phyloP scores from a whole-genome alignment of 2,888 invertebrate genomes.

The Amaurobius ferox region DNA sequence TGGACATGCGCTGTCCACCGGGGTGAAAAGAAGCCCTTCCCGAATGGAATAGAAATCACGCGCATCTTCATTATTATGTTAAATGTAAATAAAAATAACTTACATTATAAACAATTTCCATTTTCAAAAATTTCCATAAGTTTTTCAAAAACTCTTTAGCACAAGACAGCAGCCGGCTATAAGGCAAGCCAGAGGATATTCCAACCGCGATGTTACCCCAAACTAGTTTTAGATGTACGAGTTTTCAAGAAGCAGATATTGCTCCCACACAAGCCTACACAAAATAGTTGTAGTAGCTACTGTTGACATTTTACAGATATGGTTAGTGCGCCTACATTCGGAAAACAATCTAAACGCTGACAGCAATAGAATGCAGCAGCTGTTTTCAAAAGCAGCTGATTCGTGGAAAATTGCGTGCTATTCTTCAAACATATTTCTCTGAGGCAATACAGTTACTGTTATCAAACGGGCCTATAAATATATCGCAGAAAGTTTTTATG shows the following conservation, averaged over 20 bases:
- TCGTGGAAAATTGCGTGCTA: background rate
- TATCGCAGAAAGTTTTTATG: too few relatives aligned
- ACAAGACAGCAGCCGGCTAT: too few relatives aligned
- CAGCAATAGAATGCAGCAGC: background rate
- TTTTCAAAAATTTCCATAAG: background rate
- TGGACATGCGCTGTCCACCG: too few relatives aligned
- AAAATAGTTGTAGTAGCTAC: background rate
- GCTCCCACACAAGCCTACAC: background rate
- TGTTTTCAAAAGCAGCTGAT: background rate
- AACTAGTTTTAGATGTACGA: background rate
- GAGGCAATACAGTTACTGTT: too few relatives aligned
- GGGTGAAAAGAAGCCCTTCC: too few relatives aligned
- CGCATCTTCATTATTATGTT: too few relatives aligned
- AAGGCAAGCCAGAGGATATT: too few relatives aligned
- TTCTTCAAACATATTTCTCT: too few relatives aligned
- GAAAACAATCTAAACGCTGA: background rate
- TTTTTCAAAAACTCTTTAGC: background rate
- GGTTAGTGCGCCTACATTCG: background rate
- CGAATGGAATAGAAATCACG: too few relatives aligned
- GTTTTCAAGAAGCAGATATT: background rate
- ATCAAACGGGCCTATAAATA: too few relatives aligned
- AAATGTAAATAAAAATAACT: too few relatives aligned
- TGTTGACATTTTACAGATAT: background rate
- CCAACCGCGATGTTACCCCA: too few relatives aligned
- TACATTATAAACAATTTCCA: background rate